Base-by-base conservation (phyloP, 2,113 vertebrate genomes). In the Malurus cyaneus region DNA sequence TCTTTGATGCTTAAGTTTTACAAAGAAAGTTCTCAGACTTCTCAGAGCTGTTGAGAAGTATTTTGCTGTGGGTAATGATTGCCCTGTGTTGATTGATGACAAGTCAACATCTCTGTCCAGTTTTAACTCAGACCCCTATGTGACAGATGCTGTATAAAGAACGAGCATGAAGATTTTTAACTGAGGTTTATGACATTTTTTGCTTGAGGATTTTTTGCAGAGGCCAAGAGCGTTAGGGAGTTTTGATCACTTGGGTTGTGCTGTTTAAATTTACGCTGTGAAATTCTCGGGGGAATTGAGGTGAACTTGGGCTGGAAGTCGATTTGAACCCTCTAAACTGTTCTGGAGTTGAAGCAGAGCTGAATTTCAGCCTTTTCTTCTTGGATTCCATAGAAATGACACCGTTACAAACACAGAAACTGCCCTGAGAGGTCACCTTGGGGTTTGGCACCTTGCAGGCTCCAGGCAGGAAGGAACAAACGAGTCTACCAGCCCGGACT, bases 341-440 rank as follows among this genome's bases (percentile, higher is more conserved):
- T 42, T 85, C 42, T 83, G 71, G 74, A 54, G 16, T 46, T 80
- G 15, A 93, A 77, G 41, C 67, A 80, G 62, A 64, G 61, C 31
- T 29, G 53, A 61, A 60, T 65, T 82, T 36, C 49, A 88, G 15
- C 53, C 8, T 41, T 81, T 78, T 32, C 28, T 78, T 34, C 54
- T 59, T 25, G 61, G 47, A 2, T 1, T 87, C 12, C 39, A 46
- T 50, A 12, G 47, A 62, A 90, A 60, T 42, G 42, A 24, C n/a
- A 29, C 1, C 13, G 2, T 20, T 21, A 18, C 42, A 71, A 25
- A 28, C 9, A 8, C 2, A 10, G 46, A 57, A 67, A 18, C 25
- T 41, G 19, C 44, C 0, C 0, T 12, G 24, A 84, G 69, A n/a
- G 1, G 4, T 61, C 39, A 8, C 9, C 21, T 56, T 31, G 36